Evolutionary conservation across 1,140 invertebrate genomes (phyloP).

Genomic region (Pseudomyrmex cubaensis): DNA sequence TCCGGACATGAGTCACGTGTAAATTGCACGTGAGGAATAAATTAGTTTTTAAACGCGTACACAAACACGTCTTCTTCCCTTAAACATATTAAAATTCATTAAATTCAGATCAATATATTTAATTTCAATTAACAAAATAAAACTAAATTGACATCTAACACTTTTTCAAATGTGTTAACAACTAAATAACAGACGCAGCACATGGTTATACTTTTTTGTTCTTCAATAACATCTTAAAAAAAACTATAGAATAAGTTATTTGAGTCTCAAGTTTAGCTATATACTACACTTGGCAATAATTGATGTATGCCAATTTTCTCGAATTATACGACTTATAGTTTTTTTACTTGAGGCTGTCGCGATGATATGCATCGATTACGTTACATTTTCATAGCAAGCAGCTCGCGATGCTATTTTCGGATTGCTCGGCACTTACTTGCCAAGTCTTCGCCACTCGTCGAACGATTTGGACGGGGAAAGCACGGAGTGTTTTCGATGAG

Average conservation of each 20-base stretch:
- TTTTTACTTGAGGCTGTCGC: not conserved
- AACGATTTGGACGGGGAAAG: conserved; percentile 70
- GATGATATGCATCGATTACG: conserved; percentile 23
- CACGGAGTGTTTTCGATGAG: conserved; percentile 64
- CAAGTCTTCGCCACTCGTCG: conserved; percentile 58
- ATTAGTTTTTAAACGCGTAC: too few species aligned
- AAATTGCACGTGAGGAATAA: not conserved
- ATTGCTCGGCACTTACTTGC: conserved; percentile 55
- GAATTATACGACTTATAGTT: not conserved
- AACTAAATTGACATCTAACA: too few species aligned
- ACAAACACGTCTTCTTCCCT: too few species aligned
- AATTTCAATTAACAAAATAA: too few species aligned
- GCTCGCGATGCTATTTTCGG: conserved; percentile 35
- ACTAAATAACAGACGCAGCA: not conserved
- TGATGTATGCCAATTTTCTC: conserved; percentile 3
- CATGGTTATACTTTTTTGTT: not conserved
- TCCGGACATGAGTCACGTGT: conserved; percentile 2
- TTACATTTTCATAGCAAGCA: conserved; percentile 46
- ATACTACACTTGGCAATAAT: not conserved
- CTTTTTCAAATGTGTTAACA: not conserved
- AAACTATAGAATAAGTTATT: not conserved
- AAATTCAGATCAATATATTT: too few species aligned
- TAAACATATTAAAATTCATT: too few species aligned
- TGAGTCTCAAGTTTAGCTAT: conserved; percentile 5
- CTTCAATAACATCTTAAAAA: not conserved